Percentiles rank a stretch among this genome's conserved stretches.
Evolutionary conservation across 30 jellyfish, hydroid and myxozoan genomes (phyloP).

Genomic region (Mastigias papua): DNA sequence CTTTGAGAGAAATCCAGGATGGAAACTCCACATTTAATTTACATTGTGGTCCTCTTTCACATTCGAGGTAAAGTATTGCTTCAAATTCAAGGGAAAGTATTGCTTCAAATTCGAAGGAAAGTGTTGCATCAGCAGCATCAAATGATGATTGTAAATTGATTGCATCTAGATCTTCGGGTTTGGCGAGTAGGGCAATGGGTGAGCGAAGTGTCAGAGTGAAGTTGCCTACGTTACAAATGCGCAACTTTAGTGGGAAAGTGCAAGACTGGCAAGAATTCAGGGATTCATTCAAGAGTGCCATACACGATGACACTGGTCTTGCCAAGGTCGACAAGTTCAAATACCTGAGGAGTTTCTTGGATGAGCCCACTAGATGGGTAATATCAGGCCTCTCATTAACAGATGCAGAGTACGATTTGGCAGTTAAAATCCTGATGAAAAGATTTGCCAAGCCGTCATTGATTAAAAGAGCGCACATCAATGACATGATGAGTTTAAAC

Average conservation of each 20-base stretch:
- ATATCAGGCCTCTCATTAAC: conserved; percentile 30
- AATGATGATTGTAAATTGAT: too few relatives aligned
- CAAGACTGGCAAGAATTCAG: conserved; percentile 67
- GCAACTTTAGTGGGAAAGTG: conserved; percentile 26
- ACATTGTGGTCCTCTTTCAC: too few relatives aligned
- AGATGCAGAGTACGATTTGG: conserved; percentile 14
- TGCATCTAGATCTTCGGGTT: too few relatives aligned
- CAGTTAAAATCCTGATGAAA: conserved; percentile 14
- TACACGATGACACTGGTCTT: conserved; percentile 27
- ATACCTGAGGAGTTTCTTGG: conserved; percentile 43
- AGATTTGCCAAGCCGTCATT: conserved; percentile 15
- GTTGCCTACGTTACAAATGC: conserved; percentile 48
- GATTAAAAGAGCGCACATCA: conserved; percentile 40
- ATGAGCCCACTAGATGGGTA: conserved; percentile 62
- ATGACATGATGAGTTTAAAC: not conserved
- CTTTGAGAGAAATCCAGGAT: too few relatives aligned
- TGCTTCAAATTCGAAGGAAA: too few relatives aligned
- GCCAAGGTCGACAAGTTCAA: conserved; percentile 51
- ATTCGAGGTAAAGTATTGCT: too few relatives aligned
- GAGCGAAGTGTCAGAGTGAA: conserved; percentile 30
- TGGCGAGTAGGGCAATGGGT: too few relatives aligned
- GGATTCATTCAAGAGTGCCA: conserved; percentile 67
- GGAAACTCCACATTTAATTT: too few relatives aligned
- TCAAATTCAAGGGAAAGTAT: too few relatives aligned
- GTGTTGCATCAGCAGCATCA: too few relatives aligned